A percentile compares a stretch with the other conserved stretches of the same genome.
phyloP scores from a whole-genome alignment of 2,113 vertebrate genomes.

The Sisor rabdophorus region DNA sequence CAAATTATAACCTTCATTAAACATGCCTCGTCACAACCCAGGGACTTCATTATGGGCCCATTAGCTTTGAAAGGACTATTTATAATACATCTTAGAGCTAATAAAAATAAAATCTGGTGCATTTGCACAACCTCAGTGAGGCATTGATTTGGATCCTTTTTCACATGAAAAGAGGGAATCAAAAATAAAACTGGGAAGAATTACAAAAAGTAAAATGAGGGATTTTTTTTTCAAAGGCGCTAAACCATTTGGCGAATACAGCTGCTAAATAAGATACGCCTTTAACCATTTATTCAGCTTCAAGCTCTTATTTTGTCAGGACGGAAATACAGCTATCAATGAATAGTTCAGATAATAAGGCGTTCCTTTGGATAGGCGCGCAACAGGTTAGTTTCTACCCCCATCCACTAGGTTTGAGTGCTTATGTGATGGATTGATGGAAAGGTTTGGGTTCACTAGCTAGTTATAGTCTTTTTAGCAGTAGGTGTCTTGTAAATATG shows the following conservation, averaged over 20 bases:
- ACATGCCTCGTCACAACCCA: slow-evolving; percentile 60
- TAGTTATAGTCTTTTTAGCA: not conserved
- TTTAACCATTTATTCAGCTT: slow-evolving; percentile 43
- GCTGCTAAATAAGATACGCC: slow-evolving; percentile 30
- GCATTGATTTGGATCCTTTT: slow-evolving; percentile 37
- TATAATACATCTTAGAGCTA: slow-evolving; percentile 75
- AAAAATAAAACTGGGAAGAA: slow-evolving; percentile 62
- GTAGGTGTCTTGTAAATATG: not conserved
- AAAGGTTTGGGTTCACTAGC: not conserved
- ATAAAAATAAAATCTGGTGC: slow-evolving; percentile 69
- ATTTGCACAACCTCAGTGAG: slow-evolving; percentile 49
- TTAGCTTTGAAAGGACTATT: slow-evolving; percentile 75
- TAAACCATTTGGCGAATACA: slow-evolving; percentile 21
- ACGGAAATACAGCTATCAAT: not conserved
- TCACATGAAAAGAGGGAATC: slow-evolving; percentile 58
- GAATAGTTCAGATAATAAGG: not conserved
- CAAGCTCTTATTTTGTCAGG: slow-evolving; percentile 18
- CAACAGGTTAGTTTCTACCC: not conserved
- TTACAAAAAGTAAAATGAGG: slow-evolving; percentile 41
- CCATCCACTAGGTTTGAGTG: not conserved
- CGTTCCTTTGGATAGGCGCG: not conserved
- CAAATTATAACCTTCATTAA: slow-evolving; percentile 70
- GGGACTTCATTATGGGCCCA: slow-evolving; percentile 70
- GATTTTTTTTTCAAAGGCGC: slow-evolving; percentile 43
- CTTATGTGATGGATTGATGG: no score